phyloP scores from a whole-genome alignment of 2,113 vertebrate species.

The Hemiprocne comata region DNA sequence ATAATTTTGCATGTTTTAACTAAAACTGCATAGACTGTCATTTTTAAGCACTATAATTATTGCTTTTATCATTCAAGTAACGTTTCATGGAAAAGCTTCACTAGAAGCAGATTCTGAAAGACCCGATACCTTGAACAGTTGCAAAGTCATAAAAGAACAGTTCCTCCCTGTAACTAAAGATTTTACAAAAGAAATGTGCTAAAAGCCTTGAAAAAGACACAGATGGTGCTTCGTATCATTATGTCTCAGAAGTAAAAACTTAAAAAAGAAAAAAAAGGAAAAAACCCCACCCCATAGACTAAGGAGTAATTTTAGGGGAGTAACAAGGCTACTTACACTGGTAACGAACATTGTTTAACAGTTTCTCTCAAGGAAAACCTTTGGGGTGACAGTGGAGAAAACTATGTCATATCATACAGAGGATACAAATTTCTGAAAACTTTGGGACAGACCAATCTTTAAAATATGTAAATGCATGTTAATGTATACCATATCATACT shows the following conservation, averaged over 20 bases:
- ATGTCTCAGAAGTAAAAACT: not conserved
- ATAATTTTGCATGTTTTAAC: conserved; percentile 63
- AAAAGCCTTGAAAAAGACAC: conserved; percentile 8
- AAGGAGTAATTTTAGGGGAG: not conserved
- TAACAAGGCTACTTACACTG: not conserved
- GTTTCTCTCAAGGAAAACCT: not conserved
- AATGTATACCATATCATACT: not conserved
- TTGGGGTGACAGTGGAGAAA: not conserved
- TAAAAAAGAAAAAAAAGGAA: too few relatives aligned
- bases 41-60: conserved; percentile 67
- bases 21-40: conserved; percentile 42
- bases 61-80: conserved; percentile 30
- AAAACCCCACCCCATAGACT: not conserved
- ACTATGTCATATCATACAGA: not conserved
- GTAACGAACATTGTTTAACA: not conserved
- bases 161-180: not conserved
- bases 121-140: not conserved
- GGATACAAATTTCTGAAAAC: not conserved
- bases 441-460: not conserved
- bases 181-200: not conserved
- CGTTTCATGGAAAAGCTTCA: conserved; percentile 2
- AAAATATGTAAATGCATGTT: not conserved
- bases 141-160: not conserved
- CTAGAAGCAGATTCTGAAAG: not conserved
- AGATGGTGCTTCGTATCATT: not conserved